A percentile compares a stretch with the other conserved stretches of the same genome.
Conservation (phyloP, 2,797 vertebrate genomes). For the Numenius phaeopus region DNA sequence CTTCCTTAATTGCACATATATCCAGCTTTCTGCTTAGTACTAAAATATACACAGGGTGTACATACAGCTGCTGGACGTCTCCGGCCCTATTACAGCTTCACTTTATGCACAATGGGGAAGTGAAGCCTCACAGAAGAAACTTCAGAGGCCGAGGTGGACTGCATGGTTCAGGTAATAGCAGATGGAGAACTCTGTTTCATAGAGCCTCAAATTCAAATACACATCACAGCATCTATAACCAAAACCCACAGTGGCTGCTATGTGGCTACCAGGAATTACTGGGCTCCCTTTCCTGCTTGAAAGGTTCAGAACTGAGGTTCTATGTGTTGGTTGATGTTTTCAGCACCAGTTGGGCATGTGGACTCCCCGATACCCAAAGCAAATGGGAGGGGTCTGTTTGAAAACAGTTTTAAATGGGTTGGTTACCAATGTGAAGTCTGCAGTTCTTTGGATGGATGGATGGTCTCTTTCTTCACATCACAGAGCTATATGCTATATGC, state of each 20-base stretch:
- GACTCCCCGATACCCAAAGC: background rate
- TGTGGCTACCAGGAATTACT: background rate
- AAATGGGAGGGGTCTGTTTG: background rate
- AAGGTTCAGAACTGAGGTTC: background rate
- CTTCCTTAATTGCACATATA: conserved; percentile 66
- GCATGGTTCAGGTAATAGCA: background rate
- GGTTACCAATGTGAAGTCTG: accelerated
- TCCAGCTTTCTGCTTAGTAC: conserved; percentile 50
- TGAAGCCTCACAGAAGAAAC: background rate
- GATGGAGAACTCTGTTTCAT: background rate
- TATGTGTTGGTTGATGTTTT: background rate
- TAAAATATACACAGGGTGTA: background rate
- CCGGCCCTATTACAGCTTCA: background rate
- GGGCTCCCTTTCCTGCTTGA: background rate
- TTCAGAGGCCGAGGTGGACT: background rate
- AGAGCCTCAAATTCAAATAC: background rate
- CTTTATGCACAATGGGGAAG: background rate
- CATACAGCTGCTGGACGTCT: conserved; percentile 1
- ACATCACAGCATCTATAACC: background rate
- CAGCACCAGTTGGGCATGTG: background rate
- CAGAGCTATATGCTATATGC: background rate
- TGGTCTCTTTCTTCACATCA: background rate
- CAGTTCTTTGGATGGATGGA: background rate
- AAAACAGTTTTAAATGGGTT: background rate
- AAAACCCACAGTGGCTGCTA: background rate